phyloP scores from a whole-genome alignment of 23 tunicate genomes.

The Diplosoma virens region DNA sequence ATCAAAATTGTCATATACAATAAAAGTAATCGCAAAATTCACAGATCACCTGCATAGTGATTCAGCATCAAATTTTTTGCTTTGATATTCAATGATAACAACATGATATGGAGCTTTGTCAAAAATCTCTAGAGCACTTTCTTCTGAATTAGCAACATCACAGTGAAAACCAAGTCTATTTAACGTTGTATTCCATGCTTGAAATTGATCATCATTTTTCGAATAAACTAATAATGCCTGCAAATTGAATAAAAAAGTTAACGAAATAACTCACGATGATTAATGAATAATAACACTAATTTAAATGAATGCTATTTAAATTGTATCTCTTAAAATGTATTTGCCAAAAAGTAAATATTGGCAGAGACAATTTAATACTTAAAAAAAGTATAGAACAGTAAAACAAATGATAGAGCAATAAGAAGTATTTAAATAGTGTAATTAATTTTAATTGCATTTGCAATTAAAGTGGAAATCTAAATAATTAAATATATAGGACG shows the following conservation, averaged over 20 bases:
- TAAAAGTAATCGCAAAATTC: background rate
- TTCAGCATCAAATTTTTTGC: background rate
- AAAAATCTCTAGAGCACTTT: constrained; percentile 19
- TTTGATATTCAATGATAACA: constrained; percentile 29
- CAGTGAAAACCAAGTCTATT: constrained; percentile 8
- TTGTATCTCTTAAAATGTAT: no score
- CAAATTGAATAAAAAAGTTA: background rate
- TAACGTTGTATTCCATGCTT: background rate
- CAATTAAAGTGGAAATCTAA: no score
- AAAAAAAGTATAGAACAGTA: no score
- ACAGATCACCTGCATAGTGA: constrained; percentile 16
- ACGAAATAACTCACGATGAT: background rate
- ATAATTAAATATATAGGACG: no score
- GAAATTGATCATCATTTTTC: constrained; percentile 43
- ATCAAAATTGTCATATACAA: no score
- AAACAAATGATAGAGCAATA: no score
- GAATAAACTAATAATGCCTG: constrained; percentile 52
- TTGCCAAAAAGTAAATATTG: no score
- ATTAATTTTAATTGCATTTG: no score
- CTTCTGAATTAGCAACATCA: constrained; percentile 5
- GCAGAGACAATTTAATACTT: no score
- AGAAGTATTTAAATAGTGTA: no score
- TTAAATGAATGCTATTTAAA: no score
- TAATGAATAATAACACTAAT: background rate
- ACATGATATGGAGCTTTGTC: constrained; percentile 26